Evolutionary conservation across 2,113 vertebrate species (phyloP), one percentile per base, ranked within the genome.

Genomic region (Archilochus colubris): DNA sequence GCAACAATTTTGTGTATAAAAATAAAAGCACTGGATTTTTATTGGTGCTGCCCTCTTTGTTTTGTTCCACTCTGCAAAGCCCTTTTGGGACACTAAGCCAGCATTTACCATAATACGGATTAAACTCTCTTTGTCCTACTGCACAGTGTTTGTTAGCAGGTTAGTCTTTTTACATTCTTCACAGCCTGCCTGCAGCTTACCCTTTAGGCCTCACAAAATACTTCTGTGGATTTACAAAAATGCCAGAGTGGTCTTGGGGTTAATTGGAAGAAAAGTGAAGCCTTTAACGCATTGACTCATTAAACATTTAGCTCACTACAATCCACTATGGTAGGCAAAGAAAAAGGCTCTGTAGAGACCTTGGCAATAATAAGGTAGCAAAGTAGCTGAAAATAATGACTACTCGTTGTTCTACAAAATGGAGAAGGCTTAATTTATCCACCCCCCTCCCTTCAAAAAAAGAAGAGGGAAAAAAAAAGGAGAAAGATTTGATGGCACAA

Each of bases 101-200:
- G 98, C 98, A 98, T 98, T 98, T 98, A 98, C 98, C 98, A 98
- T 99, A 99, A 99, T 99, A 98, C 98, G 98, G 99, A 99, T 99
- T 99, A 99, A 98, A 98, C 97, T 98, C 97, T 97, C 98, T 98
- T 98, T 98, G 98, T 98, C 97, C 98, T 70, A 96, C 96, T 98
- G 97, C 98, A 98, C 95, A 98, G 97, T 97, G 98, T 99, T 99
- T 99, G 98, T 98, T 98, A 99, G 98, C 98, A 98, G 98, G 98
- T 99, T 99, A 98, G 99, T 98, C 98, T 99, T 99, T 99, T 99
- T 98, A 98, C 97, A 98, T 98, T 98, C 97, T 98, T 98, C 98
- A 98, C 97, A 98, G 97, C 97, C 98, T 98, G 98, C 98, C 97
- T 97, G 97, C 98, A 98, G 98, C 98, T 99, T 99, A 98, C 98